phyloP scores from a whole-genome alignment of 2,113 vertebrate genomes.

The Sylvietta virens region DNA sequence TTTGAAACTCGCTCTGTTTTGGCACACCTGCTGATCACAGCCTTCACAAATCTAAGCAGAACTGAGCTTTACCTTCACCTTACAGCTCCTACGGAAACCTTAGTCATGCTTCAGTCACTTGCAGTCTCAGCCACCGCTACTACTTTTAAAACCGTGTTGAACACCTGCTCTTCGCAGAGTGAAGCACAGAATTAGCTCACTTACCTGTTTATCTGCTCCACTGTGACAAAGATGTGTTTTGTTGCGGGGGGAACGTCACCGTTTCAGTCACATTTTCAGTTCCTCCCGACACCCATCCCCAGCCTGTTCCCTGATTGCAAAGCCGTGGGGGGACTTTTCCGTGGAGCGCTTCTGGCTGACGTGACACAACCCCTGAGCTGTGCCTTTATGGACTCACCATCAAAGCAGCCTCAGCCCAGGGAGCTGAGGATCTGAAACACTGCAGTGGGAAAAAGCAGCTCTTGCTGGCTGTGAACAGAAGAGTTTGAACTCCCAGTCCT shows the following conservation, averaged over 20 bases:
- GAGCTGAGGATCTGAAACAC: neutral
- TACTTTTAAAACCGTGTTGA: neutral
- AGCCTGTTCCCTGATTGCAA: neutral
- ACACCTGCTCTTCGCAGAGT: neutral
- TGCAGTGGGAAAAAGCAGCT: neutral
- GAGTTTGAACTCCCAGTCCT: neutral
- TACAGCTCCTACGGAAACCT: neutral
- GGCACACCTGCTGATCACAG: neutral
- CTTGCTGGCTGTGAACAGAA: neutral
- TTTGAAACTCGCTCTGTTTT: neutral
- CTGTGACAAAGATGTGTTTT: neutral
- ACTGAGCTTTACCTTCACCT: neutral
- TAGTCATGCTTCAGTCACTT: neutral
- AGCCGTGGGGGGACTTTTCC: neutral
- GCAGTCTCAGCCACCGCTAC: neutral
- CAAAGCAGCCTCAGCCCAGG: neutral
- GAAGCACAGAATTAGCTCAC: neutral
- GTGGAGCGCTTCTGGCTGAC: neutral
- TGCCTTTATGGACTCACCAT: neutral
- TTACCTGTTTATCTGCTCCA: neutral
- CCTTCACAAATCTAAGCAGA: neutral
- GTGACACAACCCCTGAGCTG: neutral
- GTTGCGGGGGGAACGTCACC: neutral
- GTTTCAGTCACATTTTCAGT: neutral
- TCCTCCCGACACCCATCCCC: fast-evolving